Conservation (phyloP, 2,888 invertebrate species). For the Himalopsyche tibetana region DNA sequence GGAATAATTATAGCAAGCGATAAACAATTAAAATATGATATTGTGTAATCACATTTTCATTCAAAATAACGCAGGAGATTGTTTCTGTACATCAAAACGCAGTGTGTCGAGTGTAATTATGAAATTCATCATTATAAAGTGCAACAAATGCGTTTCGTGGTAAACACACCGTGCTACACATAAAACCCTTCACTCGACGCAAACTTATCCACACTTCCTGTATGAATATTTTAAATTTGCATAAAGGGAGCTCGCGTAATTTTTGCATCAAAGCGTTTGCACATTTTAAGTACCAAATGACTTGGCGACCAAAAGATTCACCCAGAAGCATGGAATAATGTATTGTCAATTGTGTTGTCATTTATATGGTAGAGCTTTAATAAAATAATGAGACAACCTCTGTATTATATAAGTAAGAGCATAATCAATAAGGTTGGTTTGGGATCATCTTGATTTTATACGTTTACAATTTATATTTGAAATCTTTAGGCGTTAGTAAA, state of each 20-base stretch:
- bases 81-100: neutral
- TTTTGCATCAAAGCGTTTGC: slow-evolving; percentile 52
- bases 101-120: slow-evolving; percentile 45
- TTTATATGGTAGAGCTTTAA: no score
- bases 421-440: no score
- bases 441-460: no score
- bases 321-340: neutral
- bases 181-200: slow-evolving; percentile 55
- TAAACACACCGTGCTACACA: slow-evolving; percentile 38
- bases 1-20: no score
- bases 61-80: neutral
- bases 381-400: no score
- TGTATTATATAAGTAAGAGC: no score
- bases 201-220: slow-evolving; percentile 61
- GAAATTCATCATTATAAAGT: slow-evolving; percentile 30
- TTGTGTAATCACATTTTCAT: neutral
- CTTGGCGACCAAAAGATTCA: neutral
- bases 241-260: slow-evolving; percentile 53
- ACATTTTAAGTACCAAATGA: slow-evolving; percentile 43
- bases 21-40: neutral
- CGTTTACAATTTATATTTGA: no score
- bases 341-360: no score
- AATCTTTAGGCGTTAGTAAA: no score
- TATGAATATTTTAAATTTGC: slow-evolving; percentile 57
- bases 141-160: slow-evolving; percentile 27